Percentiles rank a stretch among this genome's conserved stretches.
phyloP scores from a whole-genome alignment of 2,888 invertebrate species.

The Caenorhabditis panamensis region DNA sequence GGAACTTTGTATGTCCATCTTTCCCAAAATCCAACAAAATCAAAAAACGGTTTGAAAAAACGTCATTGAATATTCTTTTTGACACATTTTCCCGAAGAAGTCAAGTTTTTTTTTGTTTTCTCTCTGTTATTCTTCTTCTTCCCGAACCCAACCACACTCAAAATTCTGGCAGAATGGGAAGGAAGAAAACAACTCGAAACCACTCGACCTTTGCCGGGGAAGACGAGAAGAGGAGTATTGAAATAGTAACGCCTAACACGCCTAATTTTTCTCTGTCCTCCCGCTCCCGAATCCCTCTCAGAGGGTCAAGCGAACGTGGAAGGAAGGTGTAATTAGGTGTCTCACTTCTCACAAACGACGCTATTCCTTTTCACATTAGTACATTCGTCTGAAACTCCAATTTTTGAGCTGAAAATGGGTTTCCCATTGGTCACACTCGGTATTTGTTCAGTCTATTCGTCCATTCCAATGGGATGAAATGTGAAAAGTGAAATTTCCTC shows the following conservation, averaged over 20 bases:
- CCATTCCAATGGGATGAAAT: no score
- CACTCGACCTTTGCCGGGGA: conserved; percentile 57
- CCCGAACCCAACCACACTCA: neutral
- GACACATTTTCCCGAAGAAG: neutral
- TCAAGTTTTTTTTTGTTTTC: neutral
- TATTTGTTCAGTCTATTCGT: no score
- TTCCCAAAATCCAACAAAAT: no score
- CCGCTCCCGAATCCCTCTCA: no score
- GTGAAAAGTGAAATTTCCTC: no score
- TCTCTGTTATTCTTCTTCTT: neutral
- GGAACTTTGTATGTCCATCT: no score
- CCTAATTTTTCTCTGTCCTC: no score
- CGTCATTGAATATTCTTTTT: conserved; percentile 37
- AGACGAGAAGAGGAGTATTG: no score
- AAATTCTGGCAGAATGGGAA: no score
- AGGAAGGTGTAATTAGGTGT: conserved; percentile 48
- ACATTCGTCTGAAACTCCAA: no score
- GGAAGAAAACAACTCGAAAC: conserved; percentile 9
- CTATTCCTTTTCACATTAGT: neutral
- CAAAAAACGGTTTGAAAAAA: neutral
- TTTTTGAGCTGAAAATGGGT: no score
- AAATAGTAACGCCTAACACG: conserved; percentile 10
- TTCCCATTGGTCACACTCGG: no score
- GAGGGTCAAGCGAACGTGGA: conserved; percentile 15
- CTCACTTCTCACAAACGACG: neutral